Conservation (phyloP, 2,797 vertebrate species). For the Thalassophryne amazonica region DNA sequence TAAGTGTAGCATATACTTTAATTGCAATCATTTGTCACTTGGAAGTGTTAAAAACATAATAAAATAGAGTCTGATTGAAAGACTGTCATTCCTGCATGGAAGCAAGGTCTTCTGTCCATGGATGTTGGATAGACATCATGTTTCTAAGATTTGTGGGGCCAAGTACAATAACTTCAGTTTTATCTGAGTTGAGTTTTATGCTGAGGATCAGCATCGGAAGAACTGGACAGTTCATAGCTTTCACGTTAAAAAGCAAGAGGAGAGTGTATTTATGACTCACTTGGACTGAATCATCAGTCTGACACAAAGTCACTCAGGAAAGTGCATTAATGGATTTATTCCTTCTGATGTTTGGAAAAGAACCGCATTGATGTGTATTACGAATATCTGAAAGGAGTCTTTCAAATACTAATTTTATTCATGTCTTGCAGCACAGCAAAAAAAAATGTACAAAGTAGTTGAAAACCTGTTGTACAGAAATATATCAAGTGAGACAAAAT, state of each 20-base stretch:
- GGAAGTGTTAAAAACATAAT: constrained; percentile 41
- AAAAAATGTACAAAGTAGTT: too few species aligned
- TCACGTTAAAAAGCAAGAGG: constrained; percentile 1
- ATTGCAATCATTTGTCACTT: constrained; percentile 57
- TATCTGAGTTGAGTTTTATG: constrained; percentile 6
- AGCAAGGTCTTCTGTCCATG: constrained; percentile 23
- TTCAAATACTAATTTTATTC: too few species aligned
- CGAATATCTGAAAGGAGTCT: too few species aligned
- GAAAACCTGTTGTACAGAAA: too few species aligned
- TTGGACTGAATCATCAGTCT: constrained; percentile 17
- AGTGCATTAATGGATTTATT: constrained; percentile 6
- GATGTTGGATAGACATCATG: too few species aligned
- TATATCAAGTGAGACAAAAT: too few species aligned
- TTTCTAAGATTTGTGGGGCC: too few species aligned
- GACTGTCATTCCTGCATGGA: constrained; percentile 5
- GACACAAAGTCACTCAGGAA: constrained; percentile 15
- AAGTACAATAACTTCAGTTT: too few species aligned
- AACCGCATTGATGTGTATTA: too few species aligned
- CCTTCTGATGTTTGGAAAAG: background rate
- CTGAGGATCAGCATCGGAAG: too few species aligned
- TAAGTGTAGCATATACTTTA: constrained; percentile 28
- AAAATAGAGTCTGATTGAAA: constrained; percentile 12
- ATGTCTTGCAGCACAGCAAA: too few species aligned
- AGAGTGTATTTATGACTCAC: constrained; percentile 9
- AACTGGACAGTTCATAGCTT: constrained; percentile 26